Evolutionary conservation across 2,113 vertebrate species (phyloP), one percentile per base, ranked within the genome.

Genomic region (Symphodus melops): DNA sequence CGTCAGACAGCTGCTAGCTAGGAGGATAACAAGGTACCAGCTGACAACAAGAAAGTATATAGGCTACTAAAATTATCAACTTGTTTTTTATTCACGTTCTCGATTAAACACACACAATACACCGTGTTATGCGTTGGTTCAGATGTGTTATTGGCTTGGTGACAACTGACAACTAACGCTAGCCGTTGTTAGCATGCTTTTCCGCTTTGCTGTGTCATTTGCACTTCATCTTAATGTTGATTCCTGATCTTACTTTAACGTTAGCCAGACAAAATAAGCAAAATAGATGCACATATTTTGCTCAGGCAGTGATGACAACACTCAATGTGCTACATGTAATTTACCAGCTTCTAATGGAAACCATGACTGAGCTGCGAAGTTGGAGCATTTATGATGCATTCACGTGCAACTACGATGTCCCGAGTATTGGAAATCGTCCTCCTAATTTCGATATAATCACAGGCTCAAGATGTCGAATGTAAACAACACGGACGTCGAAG

Each of bases 1-100:
- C 37, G 76, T 66, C 77, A 72, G 60, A 81, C 68, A 77, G 67
- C 41, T 21, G 75, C 68, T 77, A 75, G 80, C 85, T 12, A 42
- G 36, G 73, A 42, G 36, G 73, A 68, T 75, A 77, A 37, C 75
- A 20, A 9, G 57, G 56, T 49, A 53, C 37, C 72, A 14, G 21
- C 54, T 12, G 55, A 54, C 1, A 9, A 28, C 17, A 6, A 9
- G 12, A 48, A 3, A 21, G 6, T 2, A 53, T 36, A 33, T 9
- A 4, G 19, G 9, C 12, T 12, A 39, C 37, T 21, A 2, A 33
- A 33, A 33, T 12, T 9, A 8, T 1, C 5, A 23, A 58, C 25
- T 1, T 46, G 9, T 9, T 0, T n/a, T 17, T n/a, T 8, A 36
- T 41, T 41, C 7, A 23, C 4, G 4, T 4, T n/a, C 14, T 46